Evolutionary conservation across 1,140 invertebrate species (phyloP).

Genomic region (Ruditapes philippinarum): DNA sequence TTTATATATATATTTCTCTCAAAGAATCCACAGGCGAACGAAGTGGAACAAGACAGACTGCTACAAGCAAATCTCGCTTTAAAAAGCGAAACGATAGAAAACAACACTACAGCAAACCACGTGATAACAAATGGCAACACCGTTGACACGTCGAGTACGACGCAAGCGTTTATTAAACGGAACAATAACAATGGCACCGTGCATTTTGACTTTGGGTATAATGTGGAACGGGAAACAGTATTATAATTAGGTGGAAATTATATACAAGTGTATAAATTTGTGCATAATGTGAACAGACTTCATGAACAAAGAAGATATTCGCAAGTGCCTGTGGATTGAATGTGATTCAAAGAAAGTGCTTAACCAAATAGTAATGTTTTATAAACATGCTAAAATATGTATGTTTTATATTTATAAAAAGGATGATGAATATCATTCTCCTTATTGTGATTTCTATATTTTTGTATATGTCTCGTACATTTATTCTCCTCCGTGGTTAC

Average conservation of each 20-base stretch:
- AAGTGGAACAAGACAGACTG: constrained; percentile 21
- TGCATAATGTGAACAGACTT: not conserved
- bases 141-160: not conserved
- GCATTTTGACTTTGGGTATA: constrained; percentile 13
- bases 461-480: too few species aligned
- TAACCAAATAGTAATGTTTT: too few species aligned
- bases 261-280: not conserved
- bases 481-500: too few species aligned
- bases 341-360: constrained; percentile 14
- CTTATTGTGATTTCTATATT: too few species aligned
- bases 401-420: too few species aligned
- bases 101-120: not conserved
- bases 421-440: too few species aligned
- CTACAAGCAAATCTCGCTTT: constrained; percentile 29
- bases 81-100: not conserved
- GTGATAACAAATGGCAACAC: constrained; percentile 37
- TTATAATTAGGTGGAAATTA: not conserved
- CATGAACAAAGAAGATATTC: not conserved
- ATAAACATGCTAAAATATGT: too few species aligned
- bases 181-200: constrained; percentile 50
- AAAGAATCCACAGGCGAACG: not conserved
- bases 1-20: constrained; percentile 9
- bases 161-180: not conserved
- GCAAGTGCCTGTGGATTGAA: not conserved
- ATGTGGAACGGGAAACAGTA: constrained; percentile 35